Conservation (phyloP, 2,797 vertebrate genomes). For the Peromyscus aztecus region DNA sequence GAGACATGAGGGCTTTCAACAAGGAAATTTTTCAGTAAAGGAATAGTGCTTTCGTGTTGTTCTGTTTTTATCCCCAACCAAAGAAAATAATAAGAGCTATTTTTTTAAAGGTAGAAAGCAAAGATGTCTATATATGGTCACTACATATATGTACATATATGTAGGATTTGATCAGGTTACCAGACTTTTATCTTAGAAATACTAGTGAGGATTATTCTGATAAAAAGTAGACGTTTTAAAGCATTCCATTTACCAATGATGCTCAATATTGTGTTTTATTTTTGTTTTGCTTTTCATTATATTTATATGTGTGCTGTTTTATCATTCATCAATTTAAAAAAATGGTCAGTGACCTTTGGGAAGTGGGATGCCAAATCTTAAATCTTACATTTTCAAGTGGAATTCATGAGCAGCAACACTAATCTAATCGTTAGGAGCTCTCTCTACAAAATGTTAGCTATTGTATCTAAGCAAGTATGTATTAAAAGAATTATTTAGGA, state of each 20-base stretch:
- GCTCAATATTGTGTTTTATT: not conserved
- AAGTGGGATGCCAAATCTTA: slow-evolving; percentile 3
- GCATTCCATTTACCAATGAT: slow-evolving; percentile 50
- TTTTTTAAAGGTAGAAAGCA: slow-evolving; percentile 54
- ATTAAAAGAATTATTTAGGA: not conserved
- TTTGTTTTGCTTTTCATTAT: not conserved
- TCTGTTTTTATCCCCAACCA: slow-evolving; percentile 53
- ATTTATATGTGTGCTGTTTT: not conserved
- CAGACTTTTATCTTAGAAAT: slow-evolving; percentile 63
- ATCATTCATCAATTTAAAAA: not conserved
- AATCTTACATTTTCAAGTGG: not conserved
- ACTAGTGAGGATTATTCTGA: slow-evolving; percentile 19
- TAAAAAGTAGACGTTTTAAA: not conserved
- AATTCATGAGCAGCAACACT: slow-evolving; percentile 7
- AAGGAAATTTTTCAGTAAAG: slow-evolving; percentile 29
- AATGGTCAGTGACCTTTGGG: not conserved
- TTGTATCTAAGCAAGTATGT: not conserved
- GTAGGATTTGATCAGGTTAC: slow-evolving; percentile 48
- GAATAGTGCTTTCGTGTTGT: not conserved
- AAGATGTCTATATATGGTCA: slow-evolving; percentile 39
- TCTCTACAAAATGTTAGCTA: not conserved
- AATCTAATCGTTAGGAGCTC: not conserved
- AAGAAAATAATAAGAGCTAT: slow-evolving; percentile 60
- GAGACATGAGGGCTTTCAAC: not conserved
- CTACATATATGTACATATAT: not conserved